Evolutionary conservation across 2,113 vertebrate genomes (phyloP).

Genomic region (Odocoileus hemionus): DNA sequence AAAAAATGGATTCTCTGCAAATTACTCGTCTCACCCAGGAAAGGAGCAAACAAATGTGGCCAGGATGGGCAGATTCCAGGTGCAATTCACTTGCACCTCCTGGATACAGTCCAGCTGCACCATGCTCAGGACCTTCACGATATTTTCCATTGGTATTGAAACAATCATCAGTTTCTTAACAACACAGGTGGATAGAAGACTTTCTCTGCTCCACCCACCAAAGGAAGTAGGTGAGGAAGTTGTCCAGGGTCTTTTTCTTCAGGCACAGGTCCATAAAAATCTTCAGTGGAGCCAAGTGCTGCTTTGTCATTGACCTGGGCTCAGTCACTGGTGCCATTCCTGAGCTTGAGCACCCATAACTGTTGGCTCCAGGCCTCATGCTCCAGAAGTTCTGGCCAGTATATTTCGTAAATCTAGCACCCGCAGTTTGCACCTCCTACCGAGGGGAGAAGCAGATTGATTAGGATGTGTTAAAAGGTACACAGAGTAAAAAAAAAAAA

Average conservation of each 20-base stretch:
- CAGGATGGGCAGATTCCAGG: not conserved
- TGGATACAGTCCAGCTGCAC: not conserved
- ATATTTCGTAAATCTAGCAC: not conserved
- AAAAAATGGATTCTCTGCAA: not conserved
- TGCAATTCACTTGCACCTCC: not conserved
- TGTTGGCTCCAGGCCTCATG: not conserved
- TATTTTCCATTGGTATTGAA: not conserved
- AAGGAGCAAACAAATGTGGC: not conserved
- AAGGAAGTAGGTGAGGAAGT: not conserved
- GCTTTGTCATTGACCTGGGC: rapidly evolving
- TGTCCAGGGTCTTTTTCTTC: rapidly evolving
- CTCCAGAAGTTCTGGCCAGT: not conserved
- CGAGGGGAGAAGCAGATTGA: not conserved
- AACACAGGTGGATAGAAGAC: not conserved
- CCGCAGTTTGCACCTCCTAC: not conserved
- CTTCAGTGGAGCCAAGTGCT: not conserved
- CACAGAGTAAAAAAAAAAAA: not conserved
- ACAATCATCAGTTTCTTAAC: not conserved
- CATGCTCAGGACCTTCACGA: not conserved
- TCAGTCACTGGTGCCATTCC: rapidly evolving
- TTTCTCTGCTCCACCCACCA: not conserved
- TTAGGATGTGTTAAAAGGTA: not conserved
- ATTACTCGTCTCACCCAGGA: not conserved
- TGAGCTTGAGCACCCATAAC: not conserved
- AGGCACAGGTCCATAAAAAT: not conserved